Evolutionary conservation across 2,113 vertebrate species (phyloP).

Genomic region (Lophochroa leadbeateri): DNA sequence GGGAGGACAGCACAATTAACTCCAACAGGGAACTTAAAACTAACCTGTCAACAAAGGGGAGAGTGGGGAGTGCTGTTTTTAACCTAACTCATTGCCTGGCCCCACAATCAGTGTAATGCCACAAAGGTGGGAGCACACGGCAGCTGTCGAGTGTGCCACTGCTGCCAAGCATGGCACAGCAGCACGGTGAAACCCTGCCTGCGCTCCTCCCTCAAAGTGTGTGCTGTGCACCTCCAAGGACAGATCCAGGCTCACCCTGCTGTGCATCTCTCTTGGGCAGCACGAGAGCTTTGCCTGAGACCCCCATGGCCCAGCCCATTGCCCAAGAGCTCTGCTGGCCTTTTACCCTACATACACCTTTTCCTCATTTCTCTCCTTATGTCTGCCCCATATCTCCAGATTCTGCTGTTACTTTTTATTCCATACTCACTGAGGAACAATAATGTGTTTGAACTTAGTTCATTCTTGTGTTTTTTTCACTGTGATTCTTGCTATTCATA

Average conservation of each 20-base stretch:
- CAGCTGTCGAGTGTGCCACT: not conserved
- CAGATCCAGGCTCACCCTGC: no score
- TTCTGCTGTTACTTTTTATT: not conserved
- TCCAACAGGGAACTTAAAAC: not conserved
- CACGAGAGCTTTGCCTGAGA: not conserved
- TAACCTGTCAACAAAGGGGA: not conserved
- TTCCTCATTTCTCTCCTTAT: not conserved
- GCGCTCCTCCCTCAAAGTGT: not conserved
- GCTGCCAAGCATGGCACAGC: accelerated
- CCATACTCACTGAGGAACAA: not conserved
- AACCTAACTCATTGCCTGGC: not conserved
- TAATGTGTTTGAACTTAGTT: not conserved
- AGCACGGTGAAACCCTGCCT: not conserved
- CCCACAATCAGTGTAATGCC: not conserved
- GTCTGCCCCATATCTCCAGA: not conserved
- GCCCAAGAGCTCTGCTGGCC: not conserved
- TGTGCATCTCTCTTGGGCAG: not conserved
- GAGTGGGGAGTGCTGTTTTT: accelerated
- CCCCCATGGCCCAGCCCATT: not conserved
- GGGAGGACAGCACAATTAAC: not conserved
- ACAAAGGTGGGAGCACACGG: not conserved
- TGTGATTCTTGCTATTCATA: not conserved
- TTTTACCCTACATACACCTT: not conserved
- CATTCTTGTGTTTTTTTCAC: not conserved
- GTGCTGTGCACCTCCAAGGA: not conserved